Conservation (phyloP, 2,797 vertebrate species). For the Eremophila alpestris region DNA sequence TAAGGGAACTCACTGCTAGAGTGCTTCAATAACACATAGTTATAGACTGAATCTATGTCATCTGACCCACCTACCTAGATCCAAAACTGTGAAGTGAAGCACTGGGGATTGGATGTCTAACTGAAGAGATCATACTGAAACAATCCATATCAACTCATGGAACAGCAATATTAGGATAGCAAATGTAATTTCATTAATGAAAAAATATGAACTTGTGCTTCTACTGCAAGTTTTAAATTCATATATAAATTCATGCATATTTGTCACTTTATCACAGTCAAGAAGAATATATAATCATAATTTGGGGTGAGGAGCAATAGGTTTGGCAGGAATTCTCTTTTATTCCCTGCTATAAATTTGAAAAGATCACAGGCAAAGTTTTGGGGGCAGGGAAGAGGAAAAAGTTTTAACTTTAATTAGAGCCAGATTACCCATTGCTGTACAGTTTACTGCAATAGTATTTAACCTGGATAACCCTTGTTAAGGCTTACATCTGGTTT, state of each 20-base stretch:
- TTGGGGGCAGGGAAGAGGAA: neutral
- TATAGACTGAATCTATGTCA: neutral
- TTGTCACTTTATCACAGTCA: neutral
- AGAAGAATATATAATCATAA: neutral
- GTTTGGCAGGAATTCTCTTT: neutral
- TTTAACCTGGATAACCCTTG: conserved; percentile 54
- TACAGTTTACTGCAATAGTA: conserved; percentile 38
- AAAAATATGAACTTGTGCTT: neutral
- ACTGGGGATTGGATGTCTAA: neutral
- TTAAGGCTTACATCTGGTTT: conserved; percentile 56
- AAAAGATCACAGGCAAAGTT: conserved; percentile 36
- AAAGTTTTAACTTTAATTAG: conserved; percentile 53
- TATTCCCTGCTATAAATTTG: conserved; percentile 32
- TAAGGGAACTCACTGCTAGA: neutral
- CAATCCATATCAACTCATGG: neutral
- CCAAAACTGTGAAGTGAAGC: neutral
- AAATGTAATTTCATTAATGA: neutral
- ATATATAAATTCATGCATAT: neutral
- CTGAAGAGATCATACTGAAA: neutral
- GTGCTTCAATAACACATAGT: neutral
- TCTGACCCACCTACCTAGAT: neutral
- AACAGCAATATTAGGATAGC: neutral
- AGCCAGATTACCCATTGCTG: conserved; percentile 27
- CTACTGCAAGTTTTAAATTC: neutral
- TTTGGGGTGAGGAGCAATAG: neutral